Evolutionary conservation across 2,797 vertebrate species (phyloP).

Genomic region (Acipenser transmontanus): DNA sequence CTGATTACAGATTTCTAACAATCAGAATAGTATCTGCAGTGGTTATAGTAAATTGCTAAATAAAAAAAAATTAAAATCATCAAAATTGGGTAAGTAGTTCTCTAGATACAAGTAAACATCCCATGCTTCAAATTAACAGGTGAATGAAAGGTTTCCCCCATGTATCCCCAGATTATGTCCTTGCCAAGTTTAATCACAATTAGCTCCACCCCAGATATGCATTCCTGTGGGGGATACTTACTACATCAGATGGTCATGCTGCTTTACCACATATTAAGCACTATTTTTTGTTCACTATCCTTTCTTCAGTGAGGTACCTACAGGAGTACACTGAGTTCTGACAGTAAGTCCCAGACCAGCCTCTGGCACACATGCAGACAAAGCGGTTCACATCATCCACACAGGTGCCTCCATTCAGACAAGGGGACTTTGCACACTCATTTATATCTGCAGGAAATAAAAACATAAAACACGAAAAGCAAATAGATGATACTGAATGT

Average conservation of each 20-base stretch:
- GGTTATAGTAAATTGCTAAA: too few relatives aligned
- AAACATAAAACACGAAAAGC: background rate
- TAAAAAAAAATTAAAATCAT: too few relatives aligned
- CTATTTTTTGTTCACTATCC: background rate
- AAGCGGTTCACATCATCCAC: slow-evolving; percentile 67
- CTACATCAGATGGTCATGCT: slow-evolving; percentile 13
- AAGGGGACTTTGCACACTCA: slow-evolving; percentile 59
- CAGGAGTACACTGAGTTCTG: slow-evolving; percentile 65
- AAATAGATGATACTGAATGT: too few relatives aligned
- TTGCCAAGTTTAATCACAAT: background rate
- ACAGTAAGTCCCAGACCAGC: slow-evolving; percentile 71
- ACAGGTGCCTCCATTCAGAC: slow-evolving; percentile 65
- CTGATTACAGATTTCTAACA: too few relatives aligned
- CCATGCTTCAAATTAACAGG: background rate
- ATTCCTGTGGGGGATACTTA: slow-evolving; percentile 1
- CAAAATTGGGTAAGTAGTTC: too few relatives aligned
- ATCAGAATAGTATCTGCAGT: too few relatives aligned
- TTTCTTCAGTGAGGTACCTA: slow-evolving; percentile 41
- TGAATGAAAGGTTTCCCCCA: background rate
- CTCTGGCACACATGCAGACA: slow-evolving; percentile 63
- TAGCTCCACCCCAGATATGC: background rate
- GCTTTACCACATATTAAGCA: slow-evolving; percentile 8
- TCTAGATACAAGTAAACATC: too few relatives aligned
- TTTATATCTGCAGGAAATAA: slow-evolving; percentile 54
- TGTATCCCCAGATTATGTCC: background rate